phyloP scores from a whole-genome alignment of 2,797 vertebrate genomes.

The Anabas testudineus region DNA sequence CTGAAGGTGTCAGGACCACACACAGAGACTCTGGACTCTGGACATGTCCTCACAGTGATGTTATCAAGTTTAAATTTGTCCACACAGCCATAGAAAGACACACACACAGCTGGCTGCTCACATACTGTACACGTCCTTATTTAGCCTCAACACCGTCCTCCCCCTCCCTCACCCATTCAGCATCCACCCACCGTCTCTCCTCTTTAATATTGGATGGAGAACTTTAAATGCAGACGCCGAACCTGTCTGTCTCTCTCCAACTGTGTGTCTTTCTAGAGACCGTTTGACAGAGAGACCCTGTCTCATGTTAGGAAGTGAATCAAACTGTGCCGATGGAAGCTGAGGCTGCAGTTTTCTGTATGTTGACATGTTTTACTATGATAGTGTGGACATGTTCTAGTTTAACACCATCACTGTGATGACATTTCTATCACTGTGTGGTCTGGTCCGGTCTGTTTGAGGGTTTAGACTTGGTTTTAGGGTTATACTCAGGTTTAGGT shows the following conservation, averaged over 20 bases:
- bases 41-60: no score
- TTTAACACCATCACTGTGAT: no score
- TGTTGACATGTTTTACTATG: no score
- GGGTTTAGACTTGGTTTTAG: no score
- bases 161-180: neutral
- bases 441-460: no score
- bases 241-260: conserved; percentile 4
- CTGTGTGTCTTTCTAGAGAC: conserved; percentile 16
- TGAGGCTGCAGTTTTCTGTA: conserved; percentile 42
- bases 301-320: no score
- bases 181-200: conserved; percentile 3
- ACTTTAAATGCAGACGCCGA: conserved; percentile 20
- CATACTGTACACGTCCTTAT: conserved; percentile 42
- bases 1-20: neutral
- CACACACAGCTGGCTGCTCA: conserved; percentile 25
- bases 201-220: conserved; percentile 23
- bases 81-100: conserved; percentile 37
- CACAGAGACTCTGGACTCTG: neutral
- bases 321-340: conserved; percentile 43
- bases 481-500: no score
- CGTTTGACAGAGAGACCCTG: no score
- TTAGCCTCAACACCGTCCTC: conserved; percentile 10
- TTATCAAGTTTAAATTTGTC: no score
- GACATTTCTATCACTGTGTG: no score
- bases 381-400: no score